Base-by-base conservation (phyloP, 2,797 vertebrate genomes). In the Oreochromis grahami region DNA sequence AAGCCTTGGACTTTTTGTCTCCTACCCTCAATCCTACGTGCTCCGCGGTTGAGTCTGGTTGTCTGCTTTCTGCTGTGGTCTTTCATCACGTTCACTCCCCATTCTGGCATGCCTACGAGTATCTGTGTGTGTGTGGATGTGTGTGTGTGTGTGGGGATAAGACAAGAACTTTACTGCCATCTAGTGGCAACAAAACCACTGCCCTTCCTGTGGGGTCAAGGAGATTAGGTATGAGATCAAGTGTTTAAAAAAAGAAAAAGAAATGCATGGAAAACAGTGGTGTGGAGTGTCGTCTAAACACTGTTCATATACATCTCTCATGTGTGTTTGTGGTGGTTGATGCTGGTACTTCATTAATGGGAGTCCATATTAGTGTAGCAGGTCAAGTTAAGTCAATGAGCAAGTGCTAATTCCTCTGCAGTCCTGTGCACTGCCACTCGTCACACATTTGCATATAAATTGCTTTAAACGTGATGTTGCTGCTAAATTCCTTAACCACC, bases 131-230 rank as follows among this genome's bases (percentile, higher is more conserved):
- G 72, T 82, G 29, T n/a, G n/a, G n/a, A n/a, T 78, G 17, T 72
- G 15, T 79, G 65, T 78, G 50, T 53, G 21, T 81, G 24, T 79
- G 38, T 68, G 29, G 84, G 65, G 13, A 32, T 51, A 82, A 92
- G 89, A 90, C 84, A 94, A 96, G 94, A 94, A 90, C 81, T 92
- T 91, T 95, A 96, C 96, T 96, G 97, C 97, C 97, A 97, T 96
- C 97, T 97, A 95, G 97, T 96, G 97, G 95, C 60, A 21, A 77
- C 26, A 55, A 60, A 26, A 24, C 4, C 8, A 14, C n/a, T 53
- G 41, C 48, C 12, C 41, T 48, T 74, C 80, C 43, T 32, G 32
- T 41, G 60, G 50, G 63, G 80, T 91, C 82, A 86, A 79, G 9
- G 58, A 81, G 85, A 81, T 86, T 41, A 76, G 29, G 17, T 32